Base-by-base conservation (phyloP, 2,113 vertebrate genomes). In the Poeciliopsis turrubarensis region DNA sequence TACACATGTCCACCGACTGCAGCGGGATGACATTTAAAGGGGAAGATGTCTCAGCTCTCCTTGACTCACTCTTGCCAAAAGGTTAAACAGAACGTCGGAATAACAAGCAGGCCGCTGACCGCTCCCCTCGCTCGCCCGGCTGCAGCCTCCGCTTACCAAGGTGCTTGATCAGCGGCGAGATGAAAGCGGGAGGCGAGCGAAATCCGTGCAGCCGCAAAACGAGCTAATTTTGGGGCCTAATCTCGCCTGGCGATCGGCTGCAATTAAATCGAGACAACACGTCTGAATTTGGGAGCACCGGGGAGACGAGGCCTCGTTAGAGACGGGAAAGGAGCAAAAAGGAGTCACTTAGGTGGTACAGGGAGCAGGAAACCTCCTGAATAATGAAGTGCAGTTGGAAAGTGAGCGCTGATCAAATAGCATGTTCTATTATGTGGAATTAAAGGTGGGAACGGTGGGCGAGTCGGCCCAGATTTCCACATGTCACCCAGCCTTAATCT, bases 401-500 rank as follows among this genome's bases (percentile, higher is more conserved):
- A 82, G 82, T 29, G 80, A 72, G 77, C 70, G 17, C 75, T 86
- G 88, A 91, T 90, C 89, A 93, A 92, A 91, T 78, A 88, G 89
- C 91, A 89, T 92, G 86, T 88, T 87, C 86, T 86, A 92, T 90
- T 82, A 88, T 69, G 31, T 57, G 1, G 72, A 75, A 80, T 83
- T 86, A 85, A 90, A 92, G 85, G 80, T 90, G 44, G 68, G 51
- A 57, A 71, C 5, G 64, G 29, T 14, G 61, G 2, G 65, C 3
- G 32, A 68, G 63, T 60, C 73, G 85, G 79, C 75, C 79, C 19
- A 68, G 88, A 79, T 84, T 90, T 86, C 87, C 89, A 92, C 86
- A 90, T 87, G 89, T 89, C 84, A 86, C 77, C 77, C 47, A 81
- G 88, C 89, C 89, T 92, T 92, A 89, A 94, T 95, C 93, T 89